Percentiles rank a stretch among this genome's conserved stretches.
Conservation (phyloP, 2,888 invertebrate genomes). For the Agonopterix alstromeriana region DNA sequence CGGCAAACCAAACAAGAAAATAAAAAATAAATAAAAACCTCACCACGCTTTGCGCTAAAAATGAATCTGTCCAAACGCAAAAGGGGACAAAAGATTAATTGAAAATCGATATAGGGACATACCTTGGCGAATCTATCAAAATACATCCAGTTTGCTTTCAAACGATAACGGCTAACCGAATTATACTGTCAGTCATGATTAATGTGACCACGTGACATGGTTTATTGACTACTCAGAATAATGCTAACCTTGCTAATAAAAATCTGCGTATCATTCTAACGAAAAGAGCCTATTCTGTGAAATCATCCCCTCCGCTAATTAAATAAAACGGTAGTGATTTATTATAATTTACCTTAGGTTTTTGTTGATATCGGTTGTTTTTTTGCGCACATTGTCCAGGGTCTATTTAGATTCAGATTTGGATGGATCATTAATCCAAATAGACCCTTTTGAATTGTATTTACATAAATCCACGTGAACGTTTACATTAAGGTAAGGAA, state of each 20-base stretch:
- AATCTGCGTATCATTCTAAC: constrained; percentile 31
- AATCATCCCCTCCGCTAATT: constrained; percentile 18
- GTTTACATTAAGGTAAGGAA: no score
- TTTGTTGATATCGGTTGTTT: constrained; percentile 7
- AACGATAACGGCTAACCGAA: constrained; percentile 55
- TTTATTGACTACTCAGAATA: constrained; percentile 48
- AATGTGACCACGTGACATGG: constrained; percentile 58
- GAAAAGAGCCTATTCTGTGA: constrained; percentile 20
- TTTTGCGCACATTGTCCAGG: background rate
- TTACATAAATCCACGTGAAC: no score
- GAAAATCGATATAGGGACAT: constrained; percentile 64
- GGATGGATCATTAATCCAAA: no score
- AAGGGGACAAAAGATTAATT: constrained; percentile 70
- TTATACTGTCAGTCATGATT: constrained; percentile 65
- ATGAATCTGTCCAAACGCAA: constrained; percentile 55
- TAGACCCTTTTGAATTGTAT: no score
- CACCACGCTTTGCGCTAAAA: constrained; percentile 41
- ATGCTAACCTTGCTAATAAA: constrained; percentile 39
- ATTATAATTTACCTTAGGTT: constrained; percentile 12
- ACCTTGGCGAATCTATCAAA: constrained; percentile 65
- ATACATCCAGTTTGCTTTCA: constrained; percentile 60
- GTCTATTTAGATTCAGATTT: background rate
- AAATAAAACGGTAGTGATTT: constrained; percentile 26
- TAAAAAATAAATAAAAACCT: constrained; percentile 41
- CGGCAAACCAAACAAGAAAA: constrained; percentile 40